These are phyloP conservation scores for Pachydiplax longipennis DNA, from an alignment of 2,888 invertebrate species.

Conservation along the genomic window DNA sequence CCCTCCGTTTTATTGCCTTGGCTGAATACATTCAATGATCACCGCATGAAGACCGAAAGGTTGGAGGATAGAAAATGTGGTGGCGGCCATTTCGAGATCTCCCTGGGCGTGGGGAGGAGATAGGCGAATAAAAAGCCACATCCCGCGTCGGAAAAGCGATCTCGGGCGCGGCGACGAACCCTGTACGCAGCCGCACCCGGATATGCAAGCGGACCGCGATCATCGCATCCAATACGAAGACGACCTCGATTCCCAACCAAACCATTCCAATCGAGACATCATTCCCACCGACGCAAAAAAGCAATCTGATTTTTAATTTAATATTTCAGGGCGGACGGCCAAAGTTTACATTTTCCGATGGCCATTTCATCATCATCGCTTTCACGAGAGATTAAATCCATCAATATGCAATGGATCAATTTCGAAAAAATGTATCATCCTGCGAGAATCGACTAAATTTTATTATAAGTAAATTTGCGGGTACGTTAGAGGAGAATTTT, in stretches of 20 bases:
- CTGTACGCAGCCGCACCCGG: neutral
- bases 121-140: conserved; percentile 20
- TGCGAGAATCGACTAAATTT: no score
- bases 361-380: no score
- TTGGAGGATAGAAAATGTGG: neutral
- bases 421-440: neutral
- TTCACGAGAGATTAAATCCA: neutral
- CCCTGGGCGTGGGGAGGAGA: neutral
- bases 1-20: no score
- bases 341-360: no score
- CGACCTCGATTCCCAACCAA: neutral
- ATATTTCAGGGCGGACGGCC: no score
- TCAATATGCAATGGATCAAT: neutral
- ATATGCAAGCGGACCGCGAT: neutral
- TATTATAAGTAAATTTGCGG: no score
- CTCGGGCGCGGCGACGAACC: neutral
- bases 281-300: neutral
- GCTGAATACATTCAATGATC: no score
- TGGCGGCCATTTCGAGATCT: conserved; percentile 24
- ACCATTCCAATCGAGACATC: neutral
- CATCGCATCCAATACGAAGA: neutral
- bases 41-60: no score
- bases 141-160: neutral
- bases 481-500: no score
- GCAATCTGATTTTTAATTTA: no score